Base-by-base conservation (phyloP, 2,797 vertebrate genomes). In the Chaetodon trifasciatus region DNA sequence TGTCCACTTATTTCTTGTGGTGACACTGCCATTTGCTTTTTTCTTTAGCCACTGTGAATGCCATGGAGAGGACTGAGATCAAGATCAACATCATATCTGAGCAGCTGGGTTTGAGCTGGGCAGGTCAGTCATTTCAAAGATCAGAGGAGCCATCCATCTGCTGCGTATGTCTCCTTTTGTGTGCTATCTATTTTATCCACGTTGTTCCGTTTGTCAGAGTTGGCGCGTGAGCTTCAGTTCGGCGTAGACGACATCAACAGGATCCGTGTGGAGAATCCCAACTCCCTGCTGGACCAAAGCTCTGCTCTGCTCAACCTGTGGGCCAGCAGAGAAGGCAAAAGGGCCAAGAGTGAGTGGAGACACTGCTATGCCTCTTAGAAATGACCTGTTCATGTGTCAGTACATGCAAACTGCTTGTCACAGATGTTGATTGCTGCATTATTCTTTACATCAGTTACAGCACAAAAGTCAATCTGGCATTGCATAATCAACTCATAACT, bases 221-320 rank as follows among this genome's bases (percentile, higher is more conserved):
- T 99, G 91, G 98, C 98, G 0, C 95, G 98, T 24, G 98, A 99
- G 90, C 95, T 99, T 70, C 97, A 97, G 89, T 99, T 99, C 47
- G 95, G 97, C 0, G 96, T 98, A 79, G 98, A 99, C 3, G 98
- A 99, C 86, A 98, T 99, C 92, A 99, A 98, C 86, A 94, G 96
- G 88, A 99, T 99, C 91, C 96, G 98, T 1, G 97, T 98, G 42
- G 98, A 99, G 92, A 98, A 99, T 88, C 98, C 98, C 56, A 99
- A 99, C 92, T 99, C 98, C 3, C 93, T 99, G 61, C 88, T 98
- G 93, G 98, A 99, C 85, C 98, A 99, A 92, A 99, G 98, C 58
- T 86, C 96, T 0, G 96, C 97, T 37, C 92, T 99, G 70, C 95
- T 99, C 79, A 98, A 95, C 90, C 95, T 98, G 83, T 99, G 98